Conservation (phyloP, 2,113 vertebrate species). For the Malurus cyaneus region DNA sequence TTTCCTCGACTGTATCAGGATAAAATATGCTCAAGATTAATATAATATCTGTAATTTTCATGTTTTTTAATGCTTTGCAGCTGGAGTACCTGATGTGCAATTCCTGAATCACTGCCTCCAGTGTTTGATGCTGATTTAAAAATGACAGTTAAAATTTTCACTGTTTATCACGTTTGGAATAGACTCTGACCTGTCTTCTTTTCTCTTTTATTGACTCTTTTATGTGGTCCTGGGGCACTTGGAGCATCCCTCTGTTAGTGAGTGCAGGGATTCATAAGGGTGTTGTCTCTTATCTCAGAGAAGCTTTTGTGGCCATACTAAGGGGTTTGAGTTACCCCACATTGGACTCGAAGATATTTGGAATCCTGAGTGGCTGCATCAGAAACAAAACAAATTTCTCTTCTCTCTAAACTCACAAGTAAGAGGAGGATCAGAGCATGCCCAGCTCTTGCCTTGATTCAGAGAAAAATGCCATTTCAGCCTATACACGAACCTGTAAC, state of each 20-base stretch:
- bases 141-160: not conserved
- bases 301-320: not conserved
- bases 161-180: not conserved
- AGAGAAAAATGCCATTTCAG: not conserved
- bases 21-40: not conserved
- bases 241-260: not conserved
- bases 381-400: not conserved
- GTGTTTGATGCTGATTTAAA: not conserved
- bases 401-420: not conserved
- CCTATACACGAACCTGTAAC: not conserved
- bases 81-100: not conserved
- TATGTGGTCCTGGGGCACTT: not conserved
- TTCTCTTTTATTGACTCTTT: not conserved
- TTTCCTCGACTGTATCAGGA: not conserved
- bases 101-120: not conserved
- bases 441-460: not conserved
- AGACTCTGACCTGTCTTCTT: not conserved
- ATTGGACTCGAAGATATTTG: fast-evolving
- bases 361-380: not conserved
- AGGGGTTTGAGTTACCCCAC: not conserved
- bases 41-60: not conserved
- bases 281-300: not conserved
- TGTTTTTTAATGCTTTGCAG: not conserved
- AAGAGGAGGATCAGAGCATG: not conserved
- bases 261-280: not conserved